Conservation (phyloP, 53 echinoderm and acorn worm species). For the Crossaster papposus region DNA sequence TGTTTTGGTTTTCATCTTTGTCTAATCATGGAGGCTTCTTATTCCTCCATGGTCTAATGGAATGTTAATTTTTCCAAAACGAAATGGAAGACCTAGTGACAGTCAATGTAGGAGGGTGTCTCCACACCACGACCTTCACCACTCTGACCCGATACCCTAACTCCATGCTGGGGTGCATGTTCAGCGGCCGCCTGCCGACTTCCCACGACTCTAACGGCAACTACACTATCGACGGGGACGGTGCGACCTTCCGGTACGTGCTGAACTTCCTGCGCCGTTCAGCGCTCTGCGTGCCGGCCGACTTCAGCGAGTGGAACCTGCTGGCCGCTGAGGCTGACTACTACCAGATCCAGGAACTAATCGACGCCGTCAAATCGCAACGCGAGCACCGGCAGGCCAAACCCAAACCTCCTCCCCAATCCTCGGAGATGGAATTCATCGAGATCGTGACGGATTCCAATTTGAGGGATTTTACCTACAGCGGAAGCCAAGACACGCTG, state of each 20-base stretch:
- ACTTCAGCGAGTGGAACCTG: slow-evolving; percentile 59
- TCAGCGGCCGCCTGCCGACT: slow-evolving; percentile 46
- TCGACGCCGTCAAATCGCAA: slow-evolving; percentile 17
- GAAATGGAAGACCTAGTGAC: background rate
- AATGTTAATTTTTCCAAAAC: background rate
- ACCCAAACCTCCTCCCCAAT: background rate
- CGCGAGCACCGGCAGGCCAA: slow-evolving; percentile 40
- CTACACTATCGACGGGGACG: slow-evolving; percentile 63
- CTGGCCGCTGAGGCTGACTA: slow-evolving; percentile 60
- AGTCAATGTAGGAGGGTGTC: slow-evolving; percentile 8
- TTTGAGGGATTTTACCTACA: background rate
- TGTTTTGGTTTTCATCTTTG: no score
- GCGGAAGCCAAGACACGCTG: background rate
- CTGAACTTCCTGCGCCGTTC: slow-evolving; percentile 60
- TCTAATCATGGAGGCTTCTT: no score
- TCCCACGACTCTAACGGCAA: slow-evolving; percentile 27
- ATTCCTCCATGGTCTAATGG: background rate
- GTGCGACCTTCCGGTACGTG: slow-evolving; percentile 51
- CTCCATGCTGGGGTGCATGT: slow-evolving; percentile 63
- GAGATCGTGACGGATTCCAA: background rate
- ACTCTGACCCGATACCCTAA: slow-evolving; percentile 57
- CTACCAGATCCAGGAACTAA: slow-evolving; percentile 46
- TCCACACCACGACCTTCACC: slow-evolving; percentile 22
- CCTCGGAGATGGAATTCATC: slow-evolving; percentile 28
- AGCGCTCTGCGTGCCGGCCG: slow-evolving; percentile 30